phyloP scores from a whole-genome alignment of 2,113 vertebrate genomes.

The Brienomyrus brachyistius region DNA sequence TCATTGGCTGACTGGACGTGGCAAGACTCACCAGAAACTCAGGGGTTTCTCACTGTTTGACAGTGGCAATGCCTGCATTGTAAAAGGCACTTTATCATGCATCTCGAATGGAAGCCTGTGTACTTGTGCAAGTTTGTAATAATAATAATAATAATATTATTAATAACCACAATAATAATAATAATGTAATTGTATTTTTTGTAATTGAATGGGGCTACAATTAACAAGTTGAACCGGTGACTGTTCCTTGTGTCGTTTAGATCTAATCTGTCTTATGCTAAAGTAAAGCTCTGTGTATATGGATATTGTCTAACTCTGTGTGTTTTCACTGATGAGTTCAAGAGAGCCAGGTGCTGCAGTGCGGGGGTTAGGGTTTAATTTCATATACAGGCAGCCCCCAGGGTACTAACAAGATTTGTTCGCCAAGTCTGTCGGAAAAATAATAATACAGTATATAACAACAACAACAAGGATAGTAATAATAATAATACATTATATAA shows the following conservation, averaged over 20 bases:
- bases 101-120: not conserved
- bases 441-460: not conserved
- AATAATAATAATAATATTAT: not conserved
- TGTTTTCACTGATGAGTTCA: not conserved
- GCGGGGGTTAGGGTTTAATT: not conserved
- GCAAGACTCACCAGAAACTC: slow-evolving; percentile 1
- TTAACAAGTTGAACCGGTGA: not conserved
- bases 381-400: not conserved
- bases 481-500: not conserved
- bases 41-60: slow-evolving; percentile 7
- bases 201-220: not conserved
- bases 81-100: slow-evolving; percentile 10
- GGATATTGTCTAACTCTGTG: not conserved
- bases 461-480: not conserved
- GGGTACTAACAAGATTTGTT: not conserved
- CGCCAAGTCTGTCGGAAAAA: not conserved
- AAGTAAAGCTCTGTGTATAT: not conserved
- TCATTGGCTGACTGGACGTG: not conserved
- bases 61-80: slow-evolving; percentile 11
- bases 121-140: slow-evolving; percentile 6
- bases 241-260: not conserved
- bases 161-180: not conserved
- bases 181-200: not conserved
- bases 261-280: not conserved
- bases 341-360: not conserved